Conservation (phyloP, 2,888 invertebrate species). For the Patella ulyssiponensis region DNA sequence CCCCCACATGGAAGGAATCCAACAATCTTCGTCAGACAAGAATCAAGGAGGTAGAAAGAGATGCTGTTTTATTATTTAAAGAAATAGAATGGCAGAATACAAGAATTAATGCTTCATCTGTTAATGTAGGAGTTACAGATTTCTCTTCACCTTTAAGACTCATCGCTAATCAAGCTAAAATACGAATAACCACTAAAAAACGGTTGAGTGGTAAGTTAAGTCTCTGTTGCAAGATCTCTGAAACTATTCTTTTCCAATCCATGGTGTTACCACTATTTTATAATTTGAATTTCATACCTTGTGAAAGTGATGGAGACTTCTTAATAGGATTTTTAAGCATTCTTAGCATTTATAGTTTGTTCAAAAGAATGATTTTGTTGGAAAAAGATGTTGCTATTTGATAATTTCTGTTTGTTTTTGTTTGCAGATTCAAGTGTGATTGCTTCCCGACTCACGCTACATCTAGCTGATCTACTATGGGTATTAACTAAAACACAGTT, state of each 20-base stretch:
- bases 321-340: too few species aligned
- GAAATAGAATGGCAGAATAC: conserved; percentile 95
- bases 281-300: too few species aligned
- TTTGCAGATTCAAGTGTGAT: conserved; percentile 90
- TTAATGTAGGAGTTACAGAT: conserved; percentile 50
- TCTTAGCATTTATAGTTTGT: too few species aligned
- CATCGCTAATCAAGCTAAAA: conserved; percentile 93
- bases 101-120: conserved; percentile 94
- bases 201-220: conserved; percentile 82
- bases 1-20: conserved; percentile 86
- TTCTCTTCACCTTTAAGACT: conserved; percentile 82
- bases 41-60: conserved; percentile 89
- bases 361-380: too few species aligned
- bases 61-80: conserved; percentile 95
- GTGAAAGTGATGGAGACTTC: not conserved
- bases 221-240: too few species aligned
- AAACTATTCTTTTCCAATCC: too few species aligned
- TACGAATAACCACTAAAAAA: conserved; percentile 96
- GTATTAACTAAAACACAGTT: conserved; percentile 96
- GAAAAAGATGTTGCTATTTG: too few species aligned
- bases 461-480: conserved; percentile 97
- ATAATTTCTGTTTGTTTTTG: too few species aligned
- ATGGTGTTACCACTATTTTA: too few species aligned
- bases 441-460: conserved; percentile 90
- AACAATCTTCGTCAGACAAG: conserved; percentile 91